Percentiles rank a stretch among this genome's conserved stretches.
Conservation (phyloP, 2,888 invertebrate genomes). For the Opisthograptis luteolata region DNA sequence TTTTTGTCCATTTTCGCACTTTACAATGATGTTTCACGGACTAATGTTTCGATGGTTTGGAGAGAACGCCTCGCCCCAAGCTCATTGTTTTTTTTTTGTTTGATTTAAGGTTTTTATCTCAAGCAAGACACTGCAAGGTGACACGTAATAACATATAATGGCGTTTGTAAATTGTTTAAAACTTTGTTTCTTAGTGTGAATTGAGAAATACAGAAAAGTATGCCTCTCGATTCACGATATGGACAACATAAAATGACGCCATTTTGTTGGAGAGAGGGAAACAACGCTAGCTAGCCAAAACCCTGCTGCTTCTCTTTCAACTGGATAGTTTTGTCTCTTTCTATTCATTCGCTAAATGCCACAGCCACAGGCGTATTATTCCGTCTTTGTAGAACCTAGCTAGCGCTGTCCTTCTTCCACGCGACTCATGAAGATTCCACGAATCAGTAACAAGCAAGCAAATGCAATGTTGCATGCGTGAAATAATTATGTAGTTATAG, state of each 20-base stretch:
- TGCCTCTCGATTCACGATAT: slow-evolving; percentile 62
- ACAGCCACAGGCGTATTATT: no score
- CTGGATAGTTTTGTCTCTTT: slow-evolving; percentile 5
- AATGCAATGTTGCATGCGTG: no score
- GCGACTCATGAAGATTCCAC: no score
- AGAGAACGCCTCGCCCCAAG: slow-evolving; percentile 57
- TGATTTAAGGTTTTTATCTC: slow-evolving; percentile 1
- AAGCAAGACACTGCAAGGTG: not conserved
- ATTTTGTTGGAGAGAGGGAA: slow-evolving; percentile 52
- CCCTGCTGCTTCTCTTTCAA: no score
- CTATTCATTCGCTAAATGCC: no score
- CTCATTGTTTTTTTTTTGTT: slow-evolving; percentile 55
- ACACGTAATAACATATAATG: slow-evolving; percentile 27
- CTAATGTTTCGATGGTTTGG: slow-evolving; percentile 25
- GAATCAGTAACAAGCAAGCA: no score
- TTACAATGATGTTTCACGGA: slow-evolving; percentile 32
- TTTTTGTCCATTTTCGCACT: slow-evolving; percentile 81
- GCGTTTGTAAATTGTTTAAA: slow-evolving; percentile 39
- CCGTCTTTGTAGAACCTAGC: no score
- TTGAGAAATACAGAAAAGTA: slow-evolving; percentile 48
- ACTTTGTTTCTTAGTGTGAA: slow-evolving; percentile 46
- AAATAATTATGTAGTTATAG: no score
- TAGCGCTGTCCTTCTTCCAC: no score
- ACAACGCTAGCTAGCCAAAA: slow-evolving; percentile 31
- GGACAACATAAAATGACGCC: slow-evolving; percentile 80